phyloP scores from a whole-genome alignment of 1,140 invertebrate species.

The Hormaphis cornu region DNA sequence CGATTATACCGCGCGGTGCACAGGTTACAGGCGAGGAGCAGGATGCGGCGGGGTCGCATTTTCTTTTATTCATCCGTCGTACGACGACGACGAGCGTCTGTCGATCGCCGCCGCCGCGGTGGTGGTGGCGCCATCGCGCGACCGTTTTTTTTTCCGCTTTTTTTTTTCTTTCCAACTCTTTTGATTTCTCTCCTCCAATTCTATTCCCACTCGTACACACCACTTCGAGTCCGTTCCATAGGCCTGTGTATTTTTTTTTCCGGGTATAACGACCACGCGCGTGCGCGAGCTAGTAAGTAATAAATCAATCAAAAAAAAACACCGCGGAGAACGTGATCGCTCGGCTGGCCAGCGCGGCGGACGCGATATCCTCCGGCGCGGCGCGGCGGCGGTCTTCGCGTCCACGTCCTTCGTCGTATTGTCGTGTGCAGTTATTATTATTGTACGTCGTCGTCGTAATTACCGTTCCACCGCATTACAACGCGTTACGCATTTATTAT shows the following conservation, averaged over 20 bases:
- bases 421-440: background rate
- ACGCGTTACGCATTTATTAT: background rate
- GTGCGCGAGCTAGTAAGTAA: background rate
- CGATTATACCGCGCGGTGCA: background rate
- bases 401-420: background rate
- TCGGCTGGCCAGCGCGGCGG: background rate
- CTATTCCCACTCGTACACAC: too few species aligned
- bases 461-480: slow-evolving; percentile 1
- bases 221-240: too few species aligned
- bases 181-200: background rate
- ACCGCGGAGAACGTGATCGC: background rate
- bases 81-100: background rate
- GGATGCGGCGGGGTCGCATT: background rate
- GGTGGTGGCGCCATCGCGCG: background rate
- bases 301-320: slow-evolving; percentile 27
- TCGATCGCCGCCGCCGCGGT: background rate
- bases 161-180: background rate
- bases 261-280: background rate
- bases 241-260: background rate
- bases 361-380: slow-evolving; percentile 1
- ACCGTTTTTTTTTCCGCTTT: too few species aligned
- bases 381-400: background rate
- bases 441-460: background rate
- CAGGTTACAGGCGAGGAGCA: background rate
- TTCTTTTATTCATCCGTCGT: slow-evolving; percentile 9